A percentile compares a stretch with the other conserved stretches of the same genome.
Conservation (phyloP, 2,113 vertebrate species). For the Tinamus guttatus region DNA sequence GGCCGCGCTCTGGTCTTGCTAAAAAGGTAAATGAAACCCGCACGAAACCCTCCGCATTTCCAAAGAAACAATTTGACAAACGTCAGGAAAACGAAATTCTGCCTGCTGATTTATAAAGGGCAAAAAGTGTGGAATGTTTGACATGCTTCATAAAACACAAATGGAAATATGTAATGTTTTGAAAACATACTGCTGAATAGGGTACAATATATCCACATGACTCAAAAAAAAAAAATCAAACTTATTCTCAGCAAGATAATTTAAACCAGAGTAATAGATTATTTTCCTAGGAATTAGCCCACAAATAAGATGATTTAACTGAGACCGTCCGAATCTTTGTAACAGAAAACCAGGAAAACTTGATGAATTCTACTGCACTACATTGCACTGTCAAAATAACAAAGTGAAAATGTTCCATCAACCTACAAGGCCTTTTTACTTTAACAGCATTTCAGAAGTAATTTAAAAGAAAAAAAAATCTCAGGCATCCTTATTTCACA, state of each 20-base stretch:
- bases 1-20: neutral
- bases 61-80: neutral
- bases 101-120: neutral
- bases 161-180: neutral
- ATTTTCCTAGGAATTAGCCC: neutral
- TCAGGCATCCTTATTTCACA: neutral
- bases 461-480: neutral
- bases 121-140: neutral
- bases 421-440: neutral
- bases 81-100: neutral
- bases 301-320: constrained; percentile 12
- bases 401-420: constrained; percentile 35
- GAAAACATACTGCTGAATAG: neutral
- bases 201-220: neutral
- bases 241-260: neutral
- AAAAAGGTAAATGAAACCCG: neutral
- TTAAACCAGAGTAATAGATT: neutral
- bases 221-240: neutral
- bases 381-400: constrained; percentile 11
- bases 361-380: neutral
- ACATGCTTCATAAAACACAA: neutral
- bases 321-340: neutral
- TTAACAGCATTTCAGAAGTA: neutral
- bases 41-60: neutral
- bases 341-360: neutral